Conservation (phyloP, 1,140 invertebrate species). For the Brachionus manjavacas region DNA sequence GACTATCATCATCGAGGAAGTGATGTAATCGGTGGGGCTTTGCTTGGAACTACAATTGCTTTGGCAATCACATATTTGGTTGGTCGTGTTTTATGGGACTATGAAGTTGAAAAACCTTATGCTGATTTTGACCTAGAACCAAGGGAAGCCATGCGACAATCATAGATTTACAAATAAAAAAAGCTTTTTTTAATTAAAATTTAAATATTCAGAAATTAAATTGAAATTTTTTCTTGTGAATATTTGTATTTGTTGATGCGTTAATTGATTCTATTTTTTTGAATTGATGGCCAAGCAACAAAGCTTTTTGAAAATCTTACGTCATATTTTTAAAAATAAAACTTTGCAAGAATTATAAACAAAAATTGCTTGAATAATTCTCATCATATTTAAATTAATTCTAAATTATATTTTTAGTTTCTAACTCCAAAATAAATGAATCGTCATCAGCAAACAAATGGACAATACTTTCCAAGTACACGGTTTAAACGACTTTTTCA, state of each 20-base stretch:
- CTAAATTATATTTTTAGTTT: not conserved
- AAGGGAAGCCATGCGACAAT: not conserved
- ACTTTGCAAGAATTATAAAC: not conserved
- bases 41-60: slow-evolving; percentile 57
- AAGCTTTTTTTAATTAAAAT: no score
- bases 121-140: slow-evolving; percentile 27
- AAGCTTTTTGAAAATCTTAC: not conserved
- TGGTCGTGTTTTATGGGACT: slow-evolving; percentile 35
- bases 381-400: not conserved
- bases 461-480: not conserved
- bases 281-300: not conserved
- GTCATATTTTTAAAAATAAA: not conserved
- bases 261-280: not conserved
- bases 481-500: not conserved
- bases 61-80: slow-evolving; percentile 12
- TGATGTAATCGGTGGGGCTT: slow-evolving; percentile 65
- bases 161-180: not conserved
- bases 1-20: slow-evolving; percentile 92
- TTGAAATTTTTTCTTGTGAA: no score
- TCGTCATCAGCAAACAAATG: not conserved
- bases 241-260: not conserved
- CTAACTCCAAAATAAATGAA: not conserved
- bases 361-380: not conserved
- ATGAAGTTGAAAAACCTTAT: slow-evolving; percentile 27
- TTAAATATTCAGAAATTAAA: no score